Conservation (phyloP, 2,888 invertebrate genomes). For the Kryphioiulus occultus region DNA sequence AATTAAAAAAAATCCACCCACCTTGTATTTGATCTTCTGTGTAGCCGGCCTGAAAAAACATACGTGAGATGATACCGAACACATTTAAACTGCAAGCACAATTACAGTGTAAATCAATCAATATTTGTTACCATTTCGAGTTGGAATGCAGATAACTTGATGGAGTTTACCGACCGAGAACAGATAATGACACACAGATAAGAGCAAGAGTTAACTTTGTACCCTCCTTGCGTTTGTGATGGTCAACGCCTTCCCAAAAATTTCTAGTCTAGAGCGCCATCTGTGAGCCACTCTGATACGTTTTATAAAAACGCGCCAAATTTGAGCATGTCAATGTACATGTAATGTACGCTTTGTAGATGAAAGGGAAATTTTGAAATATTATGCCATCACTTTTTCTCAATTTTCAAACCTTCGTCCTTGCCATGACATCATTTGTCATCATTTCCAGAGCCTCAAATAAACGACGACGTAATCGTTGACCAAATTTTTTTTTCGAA, state of each 20-base stretch:
- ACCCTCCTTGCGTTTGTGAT: not conserved
- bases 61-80: not conserved
- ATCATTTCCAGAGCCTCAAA: no score
- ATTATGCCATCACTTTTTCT: no score
- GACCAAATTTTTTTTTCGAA: no score
- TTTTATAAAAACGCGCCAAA: not conserved
- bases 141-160: not conserved
- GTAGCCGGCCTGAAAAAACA: not conserved
- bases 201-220: not conserved
- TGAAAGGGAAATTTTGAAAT: no score
- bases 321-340: not conserved
- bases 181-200: not conserved
- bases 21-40: conserved; percentile 34
- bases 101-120: not conserved
- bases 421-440: no score
- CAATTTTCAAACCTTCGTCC: no score
- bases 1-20: conserved; percentile 27
- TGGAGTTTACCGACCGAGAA: not conserved
- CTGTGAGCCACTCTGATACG: not conserved
- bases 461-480: no score
- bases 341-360: no score
- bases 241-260: not conserved
- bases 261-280: not conserved
- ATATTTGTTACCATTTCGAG: not conserved
- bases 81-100: not conserved